Base-by-base conservation (phyloP, 2,888 invertebrate species). In the Eucriotettix oculatus region DNA sequence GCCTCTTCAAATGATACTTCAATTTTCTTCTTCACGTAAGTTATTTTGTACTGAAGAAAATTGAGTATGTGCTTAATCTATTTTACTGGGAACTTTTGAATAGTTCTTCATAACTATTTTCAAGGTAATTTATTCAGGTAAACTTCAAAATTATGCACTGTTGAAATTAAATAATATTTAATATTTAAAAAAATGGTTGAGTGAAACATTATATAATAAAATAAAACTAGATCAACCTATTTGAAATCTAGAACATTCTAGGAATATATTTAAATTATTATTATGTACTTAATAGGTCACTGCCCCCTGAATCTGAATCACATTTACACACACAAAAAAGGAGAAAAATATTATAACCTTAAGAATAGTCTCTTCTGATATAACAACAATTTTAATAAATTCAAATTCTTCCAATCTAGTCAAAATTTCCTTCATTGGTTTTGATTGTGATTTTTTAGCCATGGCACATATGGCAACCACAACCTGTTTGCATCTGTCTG, bases 391-490 rank as follows among this genome's bases (percentile, higher is more conserved):
- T 77, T 91, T 90, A 70, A 96, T 90, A 74, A 92, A 95, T 73
- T 96, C 94, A 73, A 97, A 98, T 74, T 97, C 96, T 69, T 94
- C 89, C 61, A 99, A 83, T 48, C 98, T 81, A 1, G 90, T 92
- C 61, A 99, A 82, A 68, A 99, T 99, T 76, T 98, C 98, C 71
- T 90, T 90, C 99, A 99, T 99, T 14, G 99, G 99, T 75, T 97
- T 98, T 65, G 97, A 96, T 72, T 94, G 91, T 48, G 97, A 95
- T 76, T 99, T 99, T 77, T 99, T 98, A 70, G 92, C 90, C 99
- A 99, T 99, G 67, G 99, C 98, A 79, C 99, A 99, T 62, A 99
- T 89, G 64, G 99, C 99, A 68, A 99, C 95, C 72, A 95, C 82
- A 68, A 99, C 94, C 71, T 95, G 91, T 74, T 92, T 92, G 69